Evolutionary conservation across 2,888 invertebrate genomes (phyloP).

Genomic region (Stenolophus ochropezus): DNA sequence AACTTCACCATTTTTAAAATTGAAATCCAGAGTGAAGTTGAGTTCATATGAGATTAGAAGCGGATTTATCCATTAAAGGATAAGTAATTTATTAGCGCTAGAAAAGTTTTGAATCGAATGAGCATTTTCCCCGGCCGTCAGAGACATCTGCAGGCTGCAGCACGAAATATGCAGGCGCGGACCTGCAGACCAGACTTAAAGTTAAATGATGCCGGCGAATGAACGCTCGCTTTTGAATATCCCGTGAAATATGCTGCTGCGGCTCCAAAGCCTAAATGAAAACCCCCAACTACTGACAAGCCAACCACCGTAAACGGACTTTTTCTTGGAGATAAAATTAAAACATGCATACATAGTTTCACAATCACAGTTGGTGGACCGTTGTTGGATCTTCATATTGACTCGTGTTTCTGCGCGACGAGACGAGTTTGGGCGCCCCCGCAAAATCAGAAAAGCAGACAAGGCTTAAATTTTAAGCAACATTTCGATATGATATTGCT

Average conservation of each 20-base stretch:
- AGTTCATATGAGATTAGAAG: constrained; percentile 21
- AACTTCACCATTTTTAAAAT: constrained; percentile 23
- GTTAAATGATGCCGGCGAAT: constrained; percentile 30
- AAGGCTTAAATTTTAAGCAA: too few relatives aligned
- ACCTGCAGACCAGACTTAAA: constrained; percentile 26
- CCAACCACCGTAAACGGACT: background rate
- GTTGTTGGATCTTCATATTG: too few relatives aligned
- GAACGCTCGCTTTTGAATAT: constrained; percentile 35
- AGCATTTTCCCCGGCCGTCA: constrained; percentile 19
- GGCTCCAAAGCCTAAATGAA: background rate
- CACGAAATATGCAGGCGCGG: constrained; percentile 4
- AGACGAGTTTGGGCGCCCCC: too few relatives aligned
- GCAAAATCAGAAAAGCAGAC: too few relatives aligned
- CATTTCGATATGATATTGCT: too few relatives aligned
- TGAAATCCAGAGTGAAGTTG: background rate
- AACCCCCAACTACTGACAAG: background rate
- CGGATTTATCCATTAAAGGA: constrained; percentile 30
- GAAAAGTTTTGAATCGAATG: constrained; percentile 37
- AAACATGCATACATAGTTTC: too few relatives aligned
- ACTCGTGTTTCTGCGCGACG: too few relatives aligned
- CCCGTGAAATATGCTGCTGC: constrained; percentile 26
- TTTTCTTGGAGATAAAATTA: too few relatives aligned
- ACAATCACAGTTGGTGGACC: too few relatives aligned
- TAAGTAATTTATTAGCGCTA: constrained; percentile 36
- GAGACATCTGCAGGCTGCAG: constrained; percentile 24